Percentiles rank a stretch among this genome's conserved stretches.
phyloP scores from a whole-genome alignment of 2,113 vertebrate species.

The Hyperopisus bebe region DNA sequence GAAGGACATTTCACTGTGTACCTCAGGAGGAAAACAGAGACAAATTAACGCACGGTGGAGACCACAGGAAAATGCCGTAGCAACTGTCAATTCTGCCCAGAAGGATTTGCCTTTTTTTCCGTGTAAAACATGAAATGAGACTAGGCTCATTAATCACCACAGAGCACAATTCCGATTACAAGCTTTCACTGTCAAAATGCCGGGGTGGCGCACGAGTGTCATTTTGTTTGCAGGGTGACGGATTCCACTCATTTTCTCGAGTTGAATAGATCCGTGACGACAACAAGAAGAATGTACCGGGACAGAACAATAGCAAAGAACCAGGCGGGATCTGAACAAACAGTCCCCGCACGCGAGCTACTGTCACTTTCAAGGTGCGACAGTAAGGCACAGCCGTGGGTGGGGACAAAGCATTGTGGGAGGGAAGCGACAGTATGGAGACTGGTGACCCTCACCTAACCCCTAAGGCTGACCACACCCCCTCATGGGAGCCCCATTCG shows the following conservation, averaged over 20 bases:
- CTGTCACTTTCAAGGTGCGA: constrained; percentile 1
- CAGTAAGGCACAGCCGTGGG: background rate
- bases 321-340: background rate
- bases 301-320: background rate
- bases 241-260: constrained; percentile 43
- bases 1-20: background rate
- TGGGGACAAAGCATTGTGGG: background rate
- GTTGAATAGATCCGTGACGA: background rate
- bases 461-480: constrained; percentile 38
- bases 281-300: background rate
- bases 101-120: constrained; percentile 18
- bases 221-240: constrained; percentile 48
- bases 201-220: constrained; percentile 47
- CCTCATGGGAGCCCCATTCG: background rate
- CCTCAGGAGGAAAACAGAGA: background rate
- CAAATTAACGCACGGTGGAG: background rate
- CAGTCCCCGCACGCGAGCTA: background rate
- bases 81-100: constrained; percentile 16
- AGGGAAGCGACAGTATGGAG: constrained; percentile 24
- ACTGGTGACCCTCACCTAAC: constrained; percentile 58
- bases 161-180: constrained; percentile 49
- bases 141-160: constrained; percentile 25
- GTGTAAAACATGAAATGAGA: constrained; percentile 30
- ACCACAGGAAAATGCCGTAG: background rate
- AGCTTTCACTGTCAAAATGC: constrained; percentile 62